Evolutionary conservation across 2,888 invertebrate species (phyloP).

Genomic region (Drosophila phalerata): DNA sequence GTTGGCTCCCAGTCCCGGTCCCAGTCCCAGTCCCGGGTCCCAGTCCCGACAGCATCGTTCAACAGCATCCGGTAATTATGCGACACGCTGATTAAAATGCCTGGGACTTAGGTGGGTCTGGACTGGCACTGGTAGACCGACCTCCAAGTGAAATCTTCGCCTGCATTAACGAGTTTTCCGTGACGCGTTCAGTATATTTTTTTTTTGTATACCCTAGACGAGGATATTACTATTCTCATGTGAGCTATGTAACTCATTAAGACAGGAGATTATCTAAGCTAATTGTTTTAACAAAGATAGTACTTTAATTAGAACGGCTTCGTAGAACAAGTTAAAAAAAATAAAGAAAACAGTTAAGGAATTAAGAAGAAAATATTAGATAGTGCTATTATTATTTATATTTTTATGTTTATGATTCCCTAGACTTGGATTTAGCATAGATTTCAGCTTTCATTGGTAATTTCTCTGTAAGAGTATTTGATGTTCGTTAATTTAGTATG

Average conservation of each 20-base stretch:
- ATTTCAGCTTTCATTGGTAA: too few species aligned
- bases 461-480: constrained; percentile 16
- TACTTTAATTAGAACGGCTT: too few species aligned
- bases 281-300: too few species aligned
- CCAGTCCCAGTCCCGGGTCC: constrained; percentile 20
- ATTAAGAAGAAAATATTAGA: too few species aligned
- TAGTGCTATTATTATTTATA: too few species aligned
- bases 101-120: constrained; percentile 77
- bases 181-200: constrained; percentile 70
- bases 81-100: constrained; percentile 85
- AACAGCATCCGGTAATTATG: constrained; percentile 85
- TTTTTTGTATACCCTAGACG: constrained; percentile 30
- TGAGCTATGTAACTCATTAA: neutral
- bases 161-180: constrained; percentile 80
- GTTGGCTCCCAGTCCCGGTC: constrained; percentile 27
- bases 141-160: constrained; percentile 81
- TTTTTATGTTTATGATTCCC: too few species aligned
- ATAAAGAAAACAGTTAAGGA: too few species aligned
- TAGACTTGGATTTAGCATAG: too few species aligned
- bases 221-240: neutral
- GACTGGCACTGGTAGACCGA: constrained; percentile 47
- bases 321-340: too few species aligned
- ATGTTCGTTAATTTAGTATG: neutral
- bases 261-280: neutral
- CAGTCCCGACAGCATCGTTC: constrained; percentile 59